A percentile compares a stretch with the other conserved stretches of the same genome.
phyloP scores from a whole-genome alignment of 2,888 invertebrate genomes.

The Ophonus ardosiacus region DNA sequence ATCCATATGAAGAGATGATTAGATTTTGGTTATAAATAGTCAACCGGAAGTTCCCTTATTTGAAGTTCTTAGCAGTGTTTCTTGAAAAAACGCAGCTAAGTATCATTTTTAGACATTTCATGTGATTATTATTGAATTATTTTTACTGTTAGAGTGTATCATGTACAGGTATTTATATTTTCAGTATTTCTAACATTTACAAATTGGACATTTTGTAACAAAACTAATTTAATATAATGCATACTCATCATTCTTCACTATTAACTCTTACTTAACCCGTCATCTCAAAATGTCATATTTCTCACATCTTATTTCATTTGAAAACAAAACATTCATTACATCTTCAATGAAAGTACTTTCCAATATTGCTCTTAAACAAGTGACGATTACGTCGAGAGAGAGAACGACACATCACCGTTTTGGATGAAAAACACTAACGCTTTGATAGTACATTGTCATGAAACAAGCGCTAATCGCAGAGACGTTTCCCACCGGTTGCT shows the following conservation, averaged over 20 bases:
- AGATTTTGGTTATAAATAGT: too few species aligned
- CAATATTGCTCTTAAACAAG: slow-evolving; percentile 28
- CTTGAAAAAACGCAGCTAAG: too few species aligned
- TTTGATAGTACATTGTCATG: slow-evolving; percentile 25
- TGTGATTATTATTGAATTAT: too few species aligned
- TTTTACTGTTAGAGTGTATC: too few species aligned
- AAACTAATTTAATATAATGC: neutral
- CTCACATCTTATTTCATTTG: neutral
- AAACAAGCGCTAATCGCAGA: slow-evolving; percentile 8
- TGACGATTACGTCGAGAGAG: neutral
- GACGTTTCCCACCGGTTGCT: slow-evolving; percentile 18
- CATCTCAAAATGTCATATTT: neutral
- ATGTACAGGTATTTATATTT: too few species aligned
- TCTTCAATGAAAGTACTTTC: slow-evolving; percentile 48
- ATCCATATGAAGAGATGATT: too few species aligned
- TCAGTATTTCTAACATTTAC: too few species aligned
- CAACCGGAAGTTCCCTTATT: too few species aligned
- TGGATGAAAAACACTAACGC: neutral
- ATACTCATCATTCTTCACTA: neutral
- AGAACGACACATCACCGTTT: slow-evolving; percentile 16
- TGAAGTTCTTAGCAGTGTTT: too few species aligned
- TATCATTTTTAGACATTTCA: too few species aligned
- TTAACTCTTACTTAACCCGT: neutral
- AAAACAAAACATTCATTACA: slow-evolving; percentile 11
- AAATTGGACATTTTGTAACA: neutral